Conservation (phyloP, 23 tunicate species). For the Halocynthia aurantium region DNA sequence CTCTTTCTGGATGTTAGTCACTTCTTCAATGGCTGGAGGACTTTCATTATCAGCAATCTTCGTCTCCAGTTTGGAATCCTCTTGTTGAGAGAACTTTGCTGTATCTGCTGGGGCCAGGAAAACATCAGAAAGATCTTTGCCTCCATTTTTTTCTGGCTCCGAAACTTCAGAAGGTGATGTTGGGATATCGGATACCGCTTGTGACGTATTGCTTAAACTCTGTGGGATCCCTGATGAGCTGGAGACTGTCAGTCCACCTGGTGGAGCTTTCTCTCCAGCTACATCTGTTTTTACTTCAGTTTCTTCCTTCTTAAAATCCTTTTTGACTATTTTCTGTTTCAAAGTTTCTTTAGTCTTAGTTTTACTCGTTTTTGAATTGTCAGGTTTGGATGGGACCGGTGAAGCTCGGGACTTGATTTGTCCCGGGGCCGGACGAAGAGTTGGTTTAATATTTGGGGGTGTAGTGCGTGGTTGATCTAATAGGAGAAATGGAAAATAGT, state of each 20-base stretch:
- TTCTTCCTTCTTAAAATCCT: neutral
- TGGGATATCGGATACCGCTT: neutral
- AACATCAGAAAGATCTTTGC: neutral
- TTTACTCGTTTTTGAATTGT: neutral
- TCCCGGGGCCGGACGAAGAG: neutral
- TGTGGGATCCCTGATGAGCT: neutral
- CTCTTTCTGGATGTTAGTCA: too few species aligned
- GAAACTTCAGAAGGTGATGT: neutral
- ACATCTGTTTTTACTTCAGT: neutral
- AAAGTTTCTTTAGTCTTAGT: neutral
- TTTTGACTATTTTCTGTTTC: neutral
- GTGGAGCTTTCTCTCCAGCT: too few species aligned
- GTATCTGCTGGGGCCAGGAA: too few species aligned
- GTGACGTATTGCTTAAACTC: conserved; percentile 11
- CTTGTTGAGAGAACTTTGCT: too few species aligned
- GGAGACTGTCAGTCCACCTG: neutral
- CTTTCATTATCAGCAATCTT: too few species aligned
- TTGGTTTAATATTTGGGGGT: conserved; percentile 15
- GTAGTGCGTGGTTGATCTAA: neutral
- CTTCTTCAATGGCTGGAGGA: too few species aligned
- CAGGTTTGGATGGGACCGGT: neutral
- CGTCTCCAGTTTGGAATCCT: too few species aligned
- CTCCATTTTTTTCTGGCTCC: neutral
- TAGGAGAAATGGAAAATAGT: too few species aligned
- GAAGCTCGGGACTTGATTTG: neutral